phyloP scores from a whole-genome alignment of 2,113 vertebrate genomes.

The Conger conger region DNA sequence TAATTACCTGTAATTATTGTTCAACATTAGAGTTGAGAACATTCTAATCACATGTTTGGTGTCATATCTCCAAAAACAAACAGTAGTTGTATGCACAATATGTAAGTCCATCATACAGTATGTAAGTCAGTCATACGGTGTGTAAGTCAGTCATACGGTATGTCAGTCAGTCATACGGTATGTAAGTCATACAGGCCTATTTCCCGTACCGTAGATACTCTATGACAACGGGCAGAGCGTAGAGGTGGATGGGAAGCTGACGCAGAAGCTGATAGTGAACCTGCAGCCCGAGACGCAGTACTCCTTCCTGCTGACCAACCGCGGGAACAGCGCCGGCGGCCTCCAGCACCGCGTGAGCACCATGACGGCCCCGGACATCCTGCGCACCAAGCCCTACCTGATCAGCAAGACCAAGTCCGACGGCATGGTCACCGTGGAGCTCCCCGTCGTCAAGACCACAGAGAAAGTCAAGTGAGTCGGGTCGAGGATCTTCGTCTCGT shows the following conservation, averaged over 20 bases:
- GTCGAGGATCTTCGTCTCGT: too few relatives aligned
- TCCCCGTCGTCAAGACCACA: conserved; percentile 84
- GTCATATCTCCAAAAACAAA: too few relatives aligned
- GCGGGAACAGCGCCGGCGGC: conserved; percentile 91
- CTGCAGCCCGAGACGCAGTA: conserved; percentile 93
- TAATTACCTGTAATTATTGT: too few relatives aligned
- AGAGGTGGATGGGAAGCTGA: conserved; percentile 91
- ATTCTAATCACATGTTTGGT: too few relatives aligned
- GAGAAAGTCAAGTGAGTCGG: conserved; percentile 85
- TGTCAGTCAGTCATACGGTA: too few relatives aligned
- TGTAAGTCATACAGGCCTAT: too few relatives aligned
- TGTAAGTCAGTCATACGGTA: too few relatives aligned
- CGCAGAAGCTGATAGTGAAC: conserved; percentile 88
- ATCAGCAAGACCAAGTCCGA: conserved; percentile 91
- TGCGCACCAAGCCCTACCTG: conserved; percentile 87
- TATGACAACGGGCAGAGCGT: conserved; percentile 91
- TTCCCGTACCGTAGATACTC: conserved; percentile 75
- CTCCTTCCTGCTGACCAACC: conserved; percentile 92
- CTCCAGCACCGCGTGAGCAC: conserved; percentile 91
- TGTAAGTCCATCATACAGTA: too few relatives aligned
- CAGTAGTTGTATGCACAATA: too few relatives aligned
- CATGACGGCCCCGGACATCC: conserved; percentile 88
- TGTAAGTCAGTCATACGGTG: too few relatives aligned
- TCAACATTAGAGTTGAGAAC: too few relatives aligned
- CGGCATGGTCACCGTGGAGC: conserved; percentile 92